A percentile compares a stretch with the other conserved stretches of the same genome.
Evolutionary conservation across 2,113 vertebrate species (phyloP).

Genomic region (Eptesicus fuscus): DNA sequence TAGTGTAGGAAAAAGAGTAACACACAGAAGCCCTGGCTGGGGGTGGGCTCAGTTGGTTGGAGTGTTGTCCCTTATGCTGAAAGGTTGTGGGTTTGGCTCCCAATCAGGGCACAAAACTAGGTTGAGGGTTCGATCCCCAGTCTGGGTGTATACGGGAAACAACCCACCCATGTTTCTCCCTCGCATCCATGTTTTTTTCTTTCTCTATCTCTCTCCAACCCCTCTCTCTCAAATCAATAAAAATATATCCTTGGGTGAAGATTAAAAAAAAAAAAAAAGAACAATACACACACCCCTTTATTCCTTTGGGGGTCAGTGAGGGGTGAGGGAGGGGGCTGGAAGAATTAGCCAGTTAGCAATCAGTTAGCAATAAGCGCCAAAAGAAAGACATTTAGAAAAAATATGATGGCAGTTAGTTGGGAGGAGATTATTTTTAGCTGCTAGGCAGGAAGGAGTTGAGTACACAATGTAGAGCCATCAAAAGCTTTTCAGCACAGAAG

Average conservation of each 20-base stretch:
- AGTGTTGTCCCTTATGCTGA: not conserved
- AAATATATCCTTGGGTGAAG: not conserved
- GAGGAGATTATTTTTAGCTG: conserved; percentile 43
- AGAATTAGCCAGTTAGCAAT: not conserved
- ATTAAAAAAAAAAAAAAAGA: not conserved
- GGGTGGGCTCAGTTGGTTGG: no score
- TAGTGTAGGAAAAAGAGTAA: not conserved
- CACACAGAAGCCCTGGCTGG: not conserved
- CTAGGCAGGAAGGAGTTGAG: conserved; percentile 8
- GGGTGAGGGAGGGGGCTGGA: not conserved
- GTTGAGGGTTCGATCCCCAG: not conserved
- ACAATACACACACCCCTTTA: not conserved
- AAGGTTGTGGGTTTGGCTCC: not conserved
- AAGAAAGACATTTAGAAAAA: conserved; percentile 8
- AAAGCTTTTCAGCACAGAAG: conserved; percentile 13
- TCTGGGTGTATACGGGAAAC: no score
- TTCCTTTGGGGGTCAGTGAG: not conserved
- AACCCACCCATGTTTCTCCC: not conserved
- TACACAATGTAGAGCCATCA: not conserved
- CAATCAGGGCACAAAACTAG: not conserved
- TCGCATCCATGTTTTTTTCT: not conserved
- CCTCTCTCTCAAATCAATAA: not conserved
- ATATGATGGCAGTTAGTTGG: not conserved
- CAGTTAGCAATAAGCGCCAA: not conserved
- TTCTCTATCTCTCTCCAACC: not conserved